These are phyloP conservation scores for Vidua macroura DNA, from an alignment of 2,113 vertebrate genomes.

Conservation along the genomic window DNA sequence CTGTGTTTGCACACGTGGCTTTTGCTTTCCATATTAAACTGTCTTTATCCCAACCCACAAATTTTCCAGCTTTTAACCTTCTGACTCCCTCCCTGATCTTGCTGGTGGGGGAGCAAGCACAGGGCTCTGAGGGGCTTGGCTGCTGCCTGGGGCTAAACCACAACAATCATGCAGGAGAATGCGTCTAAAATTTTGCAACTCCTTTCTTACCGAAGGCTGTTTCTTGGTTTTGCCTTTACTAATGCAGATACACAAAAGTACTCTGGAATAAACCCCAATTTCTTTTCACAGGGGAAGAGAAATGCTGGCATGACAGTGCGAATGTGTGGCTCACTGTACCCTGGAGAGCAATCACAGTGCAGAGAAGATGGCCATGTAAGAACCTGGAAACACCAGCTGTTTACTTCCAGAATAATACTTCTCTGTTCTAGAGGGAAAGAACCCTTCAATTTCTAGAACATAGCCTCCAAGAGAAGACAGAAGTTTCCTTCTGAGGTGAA, in stretches of 20 bases:
- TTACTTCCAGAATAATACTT: neutral
- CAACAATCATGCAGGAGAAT: neutral
- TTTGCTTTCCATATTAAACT: neutral
- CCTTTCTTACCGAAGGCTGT: neutral
- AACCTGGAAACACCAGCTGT: neutral
- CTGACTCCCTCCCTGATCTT: neutral
- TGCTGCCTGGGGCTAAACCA: neutral
- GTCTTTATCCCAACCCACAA: neutral
- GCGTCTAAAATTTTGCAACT: neutral
- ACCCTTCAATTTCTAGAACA: neutral
- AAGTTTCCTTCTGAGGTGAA: neutral
- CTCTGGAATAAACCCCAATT: neutral
- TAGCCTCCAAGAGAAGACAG: neutral
- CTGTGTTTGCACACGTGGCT: rapidly evolving
- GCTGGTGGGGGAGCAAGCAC: neutral
- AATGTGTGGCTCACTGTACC: neutral
- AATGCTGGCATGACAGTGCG: neutral
- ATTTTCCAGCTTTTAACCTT: neutral
- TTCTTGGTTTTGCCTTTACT: neutral
- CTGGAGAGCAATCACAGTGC: neutral
- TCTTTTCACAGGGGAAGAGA: neutral
- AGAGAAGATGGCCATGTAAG: neutral
- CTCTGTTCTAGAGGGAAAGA: neutral
- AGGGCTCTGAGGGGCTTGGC: neutral
- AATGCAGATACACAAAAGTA: neutral